Evolutionary conservation across 2,888 invertebrate genomes (phyloP), one percentile per base, ranked within the genome.

Genomic region (Caradrina kadenii): DNA sequence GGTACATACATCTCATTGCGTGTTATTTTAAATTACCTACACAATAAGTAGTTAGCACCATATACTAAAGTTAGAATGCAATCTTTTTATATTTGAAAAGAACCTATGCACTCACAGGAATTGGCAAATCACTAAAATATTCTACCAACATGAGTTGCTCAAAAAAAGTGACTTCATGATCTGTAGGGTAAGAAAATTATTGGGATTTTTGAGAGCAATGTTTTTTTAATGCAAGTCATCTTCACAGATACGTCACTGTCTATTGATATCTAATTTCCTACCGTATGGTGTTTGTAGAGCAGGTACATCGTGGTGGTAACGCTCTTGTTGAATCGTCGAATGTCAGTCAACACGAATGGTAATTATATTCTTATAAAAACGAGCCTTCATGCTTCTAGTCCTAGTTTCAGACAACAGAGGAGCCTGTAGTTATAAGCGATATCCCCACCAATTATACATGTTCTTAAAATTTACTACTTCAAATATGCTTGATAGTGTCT

Each of bases 321-420:
- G n/a, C 26, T 56, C 8, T 45, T 48, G 31, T 55, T 60, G 35
- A 53, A 53, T 35, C 1, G 15, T 50, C 45, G 35, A 53, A 54
- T 63, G 22, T 52, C 26, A 54, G 55, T 63, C 42, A 42, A 26
- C 55, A 63, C 15, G 26, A n/a, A 58, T 58, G 55, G 54, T 17
- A 60, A 13, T 70, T 62, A 52, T 70, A 62, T 62, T 61, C 69
- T 68, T 2, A 21, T 66, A 42, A 56, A 73, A 76, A 56, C 42
- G 63, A 69, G 62, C 65, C 59, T 76, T 70, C 61, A 73, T 58
- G 73, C 80, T 80, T 83, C 76, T 83, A 83, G 83, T 76, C 73
- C 60, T 74, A 80, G 72, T 77, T 83, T 76, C 67, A 71, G 56
- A 63, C 55, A 70, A 76, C 71, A 60, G n/a, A 65, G 39, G 13